Evolutionary conservation across 2,888 invertebrate genomes (phyloP).

Genomic region (Druceiella hillmani): DNA sequence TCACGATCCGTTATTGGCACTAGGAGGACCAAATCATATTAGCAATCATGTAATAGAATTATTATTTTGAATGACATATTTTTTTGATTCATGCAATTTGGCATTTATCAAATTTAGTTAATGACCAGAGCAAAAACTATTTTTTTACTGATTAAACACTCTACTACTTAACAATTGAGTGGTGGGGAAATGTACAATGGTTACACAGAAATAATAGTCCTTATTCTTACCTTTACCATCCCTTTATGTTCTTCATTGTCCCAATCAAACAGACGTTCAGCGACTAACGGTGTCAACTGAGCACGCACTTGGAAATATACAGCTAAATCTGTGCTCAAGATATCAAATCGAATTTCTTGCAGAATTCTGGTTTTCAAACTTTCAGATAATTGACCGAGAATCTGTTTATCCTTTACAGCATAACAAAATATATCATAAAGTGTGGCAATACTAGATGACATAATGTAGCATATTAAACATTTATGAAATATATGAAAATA

Average conservation of each 20-base stretch:
- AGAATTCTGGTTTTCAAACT: slow-evolving; percentile 38
- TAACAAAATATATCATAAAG: slow-evolving; percentile 4
- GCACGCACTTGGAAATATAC: slow-evolving; percentile 49
- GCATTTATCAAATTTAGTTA: no score
- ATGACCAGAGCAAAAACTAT: no score
- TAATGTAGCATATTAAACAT: slow-evolving; percentile 5
- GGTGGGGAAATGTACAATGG: no score
- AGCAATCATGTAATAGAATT: no score
- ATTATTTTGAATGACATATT: no score
- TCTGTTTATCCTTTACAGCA: slow-evolving; percentile 42
- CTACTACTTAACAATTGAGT: no score
- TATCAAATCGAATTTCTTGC: slow-evolving; percentile 51
- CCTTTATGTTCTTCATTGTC: slow-evolving; percentile 41
- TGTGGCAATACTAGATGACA: background rate
- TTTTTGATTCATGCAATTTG: no score
- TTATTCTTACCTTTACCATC: slow-evolving; percentile 47
- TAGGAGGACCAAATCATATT: no score
- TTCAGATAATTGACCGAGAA: slow-evolving; percentile 39
- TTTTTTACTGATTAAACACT: no score
- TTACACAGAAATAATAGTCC: background rate
- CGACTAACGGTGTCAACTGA: slow-evolving; percentile 46
- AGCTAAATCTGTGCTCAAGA: slow-evolving; percentile 56
- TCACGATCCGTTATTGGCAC: no score
- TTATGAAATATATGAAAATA: no score
- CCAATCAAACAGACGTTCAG: slow-evolving; percentile 47